Base-by-base conservation (phyloP, 2,797 vertebrate species). In the Sebastes cheni region DNA sequence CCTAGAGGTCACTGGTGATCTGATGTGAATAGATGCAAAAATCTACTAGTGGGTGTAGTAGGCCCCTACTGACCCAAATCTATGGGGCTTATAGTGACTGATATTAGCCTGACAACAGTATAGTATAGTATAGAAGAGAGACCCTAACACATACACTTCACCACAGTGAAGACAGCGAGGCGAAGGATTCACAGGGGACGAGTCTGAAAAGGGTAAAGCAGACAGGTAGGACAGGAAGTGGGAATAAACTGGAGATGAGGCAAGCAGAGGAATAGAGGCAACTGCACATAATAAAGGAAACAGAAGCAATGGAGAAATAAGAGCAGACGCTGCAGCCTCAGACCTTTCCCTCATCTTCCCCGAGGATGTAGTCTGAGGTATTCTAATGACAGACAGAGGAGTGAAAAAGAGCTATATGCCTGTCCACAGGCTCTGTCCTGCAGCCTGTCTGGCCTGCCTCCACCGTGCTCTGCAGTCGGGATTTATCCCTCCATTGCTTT, bases 401-500 rank as follows among this genome's bases (percentile, higher is more conserved):
- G 23, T 52, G 36, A 77, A 70, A 83, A 75, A 23, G 60, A 84
- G 70, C 72, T 39, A 58, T 62, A 42, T 67, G 64, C 2, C 34
- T 25, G 18, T 74, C 56, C 72, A 71, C 46, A 59, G 58, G 29
- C 72, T 73, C 72, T 55, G 36, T 82, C 83, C 82, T 62, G 74
- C 82, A 82, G 80, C 30, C 54, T 68, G 75, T 81, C 60, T 70
- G 59, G 20, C 77, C 65, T 62, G 72, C 72, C 59, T 88, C 70
- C 75, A 74, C 67, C 32, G 34, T 39, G 62, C 73, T 79, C 74
- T 36, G 13, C 54, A 86, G 86, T 36, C 8, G 5, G 82, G 81
- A 89, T 93, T 90, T 79, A 89, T 87, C 83, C 82, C 72, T 87
- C 86, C 59, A 75, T 77, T 81, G 89, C 77, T 84, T 86, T 88